Evolutionary conservation across 2,797 vertebrate species (phyloP).

Genomic region (Oophaga sylvatica): DNA sequence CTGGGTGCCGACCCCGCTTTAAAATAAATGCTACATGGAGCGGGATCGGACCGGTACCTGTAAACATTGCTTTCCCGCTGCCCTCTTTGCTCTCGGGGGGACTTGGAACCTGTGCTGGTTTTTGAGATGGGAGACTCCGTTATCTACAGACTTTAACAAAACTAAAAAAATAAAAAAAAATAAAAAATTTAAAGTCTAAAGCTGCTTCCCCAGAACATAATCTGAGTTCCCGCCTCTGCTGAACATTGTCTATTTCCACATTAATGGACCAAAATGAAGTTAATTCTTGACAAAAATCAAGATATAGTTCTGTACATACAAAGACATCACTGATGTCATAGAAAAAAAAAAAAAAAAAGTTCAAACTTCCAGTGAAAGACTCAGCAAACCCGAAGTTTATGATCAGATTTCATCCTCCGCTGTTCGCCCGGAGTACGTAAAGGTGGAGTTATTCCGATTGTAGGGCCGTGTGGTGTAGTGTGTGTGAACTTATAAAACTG

Average conservation of each 20-base stretch:
- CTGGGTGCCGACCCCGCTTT: slow-evolving; percentile 72
- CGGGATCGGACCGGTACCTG: slow-evolving; percentile 84
- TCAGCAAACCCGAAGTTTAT: slow-evolving; percentile 82
- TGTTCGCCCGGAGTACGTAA: slow-evolving; percentile 62
- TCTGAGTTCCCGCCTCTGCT: slow-evolving; percentile 80
- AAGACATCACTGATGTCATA: slow-evolving; percentile 99
- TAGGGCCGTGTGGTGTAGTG: slow-evolving; percentile 90
- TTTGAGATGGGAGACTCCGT: slow-evolving; percentile 74
- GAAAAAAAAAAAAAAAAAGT: slow-evolving; percentile 73
- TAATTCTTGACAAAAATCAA: slow-evolving; percentile 99
- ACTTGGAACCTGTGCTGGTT: slow-evolving; percentile 82
- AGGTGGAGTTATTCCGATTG: slow-evolving; percentile 87
- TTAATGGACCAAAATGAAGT: slow-evolving; percentile 90
- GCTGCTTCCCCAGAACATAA: slow-evolving; percentile 86
- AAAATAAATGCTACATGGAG: slow-evolving; percentile 81
- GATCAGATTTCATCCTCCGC: slow-evolving; percentile 77
- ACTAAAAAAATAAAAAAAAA: slow-evolving; percentile 62
- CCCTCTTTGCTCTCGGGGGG: slow-evolving; percentile 79
- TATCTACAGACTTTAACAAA: slow-evolving; percentile 74
- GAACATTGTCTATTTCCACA: slow-evolving; percentile 80
- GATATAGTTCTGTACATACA: slow-evolving; percentile 97
- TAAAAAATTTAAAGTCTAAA: slow-evolving; percentile 80
- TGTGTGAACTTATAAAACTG: slow-evolving; percentile 86
- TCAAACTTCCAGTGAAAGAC: slow-evolving; percentile 93
- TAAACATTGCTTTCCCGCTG: slow-evolving; percentile 86